Percentiles rank a stretch among this genome's conserved stretches.
phyloP scores from a whole-genome alignment of 2,888 invertebrate species.

The Strigamia maritima region DNA sequence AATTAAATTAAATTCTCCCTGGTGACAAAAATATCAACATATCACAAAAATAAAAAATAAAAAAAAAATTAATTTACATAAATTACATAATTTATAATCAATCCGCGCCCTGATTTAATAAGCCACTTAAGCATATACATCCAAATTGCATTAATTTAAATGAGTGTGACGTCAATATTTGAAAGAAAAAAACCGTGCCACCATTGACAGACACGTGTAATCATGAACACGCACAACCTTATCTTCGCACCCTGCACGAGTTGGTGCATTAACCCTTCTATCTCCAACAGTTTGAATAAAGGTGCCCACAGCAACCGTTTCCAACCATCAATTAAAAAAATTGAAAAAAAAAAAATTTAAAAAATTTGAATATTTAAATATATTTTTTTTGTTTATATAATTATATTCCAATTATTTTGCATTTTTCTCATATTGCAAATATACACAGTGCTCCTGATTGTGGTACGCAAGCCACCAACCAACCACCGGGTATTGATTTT shows the following conservation, averaged over 20 bases:
- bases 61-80: not conserved
- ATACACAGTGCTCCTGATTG: not conserved
- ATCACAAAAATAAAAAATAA: too few species aligned
- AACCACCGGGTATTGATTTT: not conserved
- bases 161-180: not conserved
- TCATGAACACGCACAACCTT: not conserved
- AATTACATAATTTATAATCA: not conserved
- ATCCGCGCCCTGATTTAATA: not conserved
- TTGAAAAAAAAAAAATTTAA: too few species aligned
- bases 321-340: too few species aligned
- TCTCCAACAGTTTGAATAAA: not conserved
- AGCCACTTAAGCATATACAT: not conserved
- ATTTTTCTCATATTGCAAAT: not conserved
- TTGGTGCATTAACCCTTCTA: not conserved
- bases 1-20: too few species aligned
- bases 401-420: not conserved
- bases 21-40: not conserved
- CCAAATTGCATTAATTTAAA: not conserved
- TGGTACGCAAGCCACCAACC: not conserved
- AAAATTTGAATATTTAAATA: too few species aligned
- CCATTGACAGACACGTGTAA: not conserved
- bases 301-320: not conserved
- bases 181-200: not conserved
- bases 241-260: not conserved
- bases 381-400: too few species aligned